Conservation (phyloP, 2,113 vertebrate genomes). For the Thamnaconus septentrionalis region DNA sequence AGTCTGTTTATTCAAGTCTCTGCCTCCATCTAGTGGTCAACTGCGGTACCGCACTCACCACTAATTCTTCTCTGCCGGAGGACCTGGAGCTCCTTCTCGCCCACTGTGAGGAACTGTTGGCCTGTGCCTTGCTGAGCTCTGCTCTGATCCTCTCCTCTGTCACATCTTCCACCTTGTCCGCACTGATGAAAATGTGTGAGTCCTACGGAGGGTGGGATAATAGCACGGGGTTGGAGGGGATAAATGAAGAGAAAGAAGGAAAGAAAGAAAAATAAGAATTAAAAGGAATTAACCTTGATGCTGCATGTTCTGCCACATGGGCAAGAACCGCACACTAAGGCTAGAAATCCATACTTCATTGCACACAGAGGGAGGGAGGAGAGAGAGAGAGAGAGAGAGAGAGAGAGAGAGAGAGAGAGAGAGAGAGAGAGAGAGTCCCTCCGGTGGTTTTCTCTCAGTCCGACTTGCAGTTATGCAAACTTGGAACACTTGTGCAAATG, state of each 20-base stretch:
- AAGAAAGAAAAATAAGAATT: constrained; percentile 23
- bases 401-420: not conserved
- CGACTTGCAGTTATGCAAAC: constrained; percentile 54
- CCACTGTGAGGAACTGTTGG: constrained; percentile 59
- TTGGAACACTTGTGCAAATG: constrained; percentile 63
- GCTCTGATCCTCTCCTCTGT: constrained; percentile 70
- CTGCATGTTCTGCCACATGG: constrained; percentile 10
- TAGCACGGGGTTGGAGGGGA: not conserved
- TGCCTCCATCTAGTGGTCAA: constrained; percentile 60
- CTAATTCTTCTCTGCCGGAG: constrained; percentile 72
- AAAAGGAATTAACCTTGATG: constrained; percentile 19
- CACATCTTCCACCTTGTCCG: constrained; percentile 73
- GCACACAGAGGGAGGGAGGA: constrained; percentile 14
- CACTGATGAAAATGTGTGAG: constrained; percentile 71
- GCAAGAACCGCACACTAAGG: constrained; percentile 1
- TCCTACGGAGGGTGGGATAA: constrained; percentile 56
- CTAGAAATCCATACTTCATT: not conserved
- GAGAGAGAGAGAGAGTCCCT: constrained; percentile 3
- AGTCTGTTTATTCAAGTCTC: constrained; percentile 22
- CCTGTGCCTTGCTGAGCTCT: constrained; percentile 61
- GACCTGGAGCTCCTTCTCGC: constrained; percentile 66
- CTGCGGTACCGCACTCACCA: constrained; percentile 66
- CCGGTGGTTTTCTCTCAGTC: constrained; percentile 44
- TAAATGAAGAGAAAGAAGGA: constrained; percentile 27
- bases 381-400: no score